Evolutionary conservation across 2,113 vertebrate genomes (phyloP), one percentile per base, ranked within the genome.

Genomic region (Tretioscincus oriximinensis): DNA sequence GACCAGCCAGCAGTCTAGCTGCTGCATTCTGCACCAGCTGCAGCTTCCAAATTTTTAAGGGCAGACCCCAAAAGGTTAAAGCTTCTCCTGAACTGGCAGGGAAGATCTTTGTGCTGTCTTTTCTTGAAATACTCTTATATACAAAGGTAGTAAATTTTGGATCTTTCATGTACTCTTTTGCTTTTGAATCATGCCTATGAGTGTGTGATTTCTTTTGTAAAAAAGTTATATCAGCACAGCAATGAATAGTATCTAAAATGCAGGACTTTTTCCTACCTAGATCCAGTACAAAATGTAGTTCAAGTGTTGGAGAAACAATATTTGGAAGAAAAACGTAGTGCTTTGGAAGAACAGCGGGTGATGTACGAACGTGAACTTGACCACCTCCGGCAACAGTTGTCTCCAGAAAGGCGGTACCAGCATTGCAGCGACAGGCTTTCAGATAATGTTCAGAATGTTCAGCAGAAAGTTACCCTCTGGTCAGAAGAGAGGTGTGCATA

Each of bases 231-330:
- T 8, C 2, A 69, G 35, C 14, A n/a, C 6, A 24, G 21, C 7
- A n/a, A n/a, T 26, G 21, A 74, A 47, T 9, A 1, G 41, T 70
- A 31, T 84, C 6, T 80, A 74, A 22, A 9, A 21, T 24, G 0
- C 0, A 16, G 1, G 35, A 12, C 71, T 83, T 61, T 63, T 82
- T 77, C 60, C 47, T 81, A 47, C 74, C 5, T 65, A 99, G 98
- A 99, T 92, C 98, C 98, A 6, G 97, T 98, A 84, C 98, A 99
- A 89, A 98, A 98, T 4, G 97, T 98, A 89, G 98, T 99, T 2
- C 97, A 98, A 93, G 96, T 97, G 26, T 86, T 99, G 90, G 98
- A 99, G 93, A 98, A 98, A 64, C 98, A 99, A 86, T 99, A 99
- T 89, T 85, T 99, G 87, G 98, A 99, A 86, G 98, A 99, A 90